Evolutionary conservation across 1,140 invertebrate species (phyloP).

Genomic region (Microplitis mediator): DNA sequence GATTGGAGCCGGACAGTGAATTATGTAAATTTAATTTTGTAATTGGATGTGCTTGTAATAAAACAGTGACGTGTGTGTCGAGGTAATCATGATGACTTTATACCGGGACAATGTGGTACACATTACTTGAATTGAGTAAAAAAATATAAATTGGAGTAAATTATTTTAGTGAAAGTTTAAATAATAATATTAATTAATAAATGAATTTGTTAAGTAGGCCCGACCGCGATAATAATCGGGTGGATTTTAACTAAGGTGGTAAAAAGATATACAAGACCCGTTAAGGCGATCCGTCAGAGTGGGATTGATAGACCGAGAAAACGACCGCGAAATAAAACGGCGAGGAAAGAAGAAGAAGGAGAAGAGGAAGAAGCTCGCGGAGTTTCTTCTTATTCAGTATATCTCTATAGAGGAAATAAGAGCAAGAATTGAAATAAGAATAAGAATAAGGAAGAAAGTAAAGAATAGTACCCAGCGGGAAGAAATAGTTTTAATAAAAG

Average conservation of each 20-base stretch:
- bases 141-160: no score
- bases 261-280: conserved; percentile 30
- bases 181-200: no score
- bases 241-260: neutral
- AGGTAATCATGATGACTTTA: neutral
- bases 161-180: no score
- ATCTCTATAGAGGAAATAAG: no score
- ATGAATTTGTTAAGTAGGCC: no score
- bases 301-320: conserved; percentile 35
- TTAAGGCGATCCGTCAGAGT: conserved; percentile 40
- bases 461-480: no score
- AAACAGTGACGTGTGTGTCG: neutral
- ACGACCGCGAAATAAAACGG: conserved; percentile 11
- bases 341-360: conserved; percentile 1
- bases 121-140: neutral
- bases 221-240: neutral
- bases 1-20: neutral
- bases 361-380: no score
- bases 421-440: no score
- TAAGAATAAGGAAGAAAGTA: no score
- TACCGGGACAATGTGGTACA: neutral
- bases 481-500: no score
- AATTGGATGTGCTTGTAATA: neutral
- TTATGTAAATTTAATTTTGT: neutral
- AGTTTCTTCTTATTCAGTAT: no score